Percentiles rank a stretch among this genome's conserved stretches.
phyloP scores from a whole-genome alignment of 2,113 vertebrate genomes.

The Dolichotis patagonum region DNA sequence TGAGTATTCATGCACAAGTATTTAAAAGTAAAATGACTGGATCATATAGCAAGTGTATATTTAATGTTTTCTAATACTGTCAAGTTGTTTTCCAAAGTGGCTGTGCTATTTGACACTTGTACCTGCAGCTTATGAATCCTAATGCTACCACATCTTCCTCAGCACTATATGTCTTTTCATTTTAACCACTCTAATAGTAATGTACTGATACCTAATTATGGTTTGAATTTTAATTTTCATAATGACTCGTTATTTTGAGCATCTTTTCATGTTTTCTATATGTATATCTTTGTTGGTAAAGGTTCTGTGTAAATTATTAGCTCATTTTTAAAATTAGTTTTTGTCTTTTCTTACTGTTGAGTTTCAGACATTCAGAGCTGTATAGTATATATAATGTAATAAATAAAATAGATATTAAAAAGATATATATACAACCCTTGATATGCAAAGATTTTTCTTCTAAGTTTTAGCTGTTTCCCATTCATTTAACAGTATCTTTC shows the following conservation, averaged over 20 bases:
- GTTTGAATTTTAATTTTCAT: not conserved
- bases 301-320: not conserved
- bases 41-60: not conserved
- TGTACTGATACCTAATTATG: not conserved
- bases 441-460: not conserved
- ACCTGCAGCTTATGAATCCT: not conserved
- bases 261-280: not conserved
- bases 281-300: not conserved
- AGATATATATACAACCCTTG: not conserved
- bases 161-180: not conserved
- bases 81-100: not conserved
- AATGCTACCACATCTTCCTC: not conserved
- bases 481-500: not conserved
- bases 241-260: not conserved
- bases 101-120: not conserved
- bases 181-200: not conserved
- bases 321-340: not conserved
- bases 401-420: not conserved
- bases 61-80: not conserved
- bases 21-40: not conserved
- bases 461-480: not conserved
- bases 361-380: not conserved
- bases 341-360: not conserved
- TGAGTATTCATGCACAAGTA: not conserved
- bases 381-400: not conserved